phyloP scores from a whole-genome alignment of 2,888 invertebrate species.

The Uloborus plumipes region DNA sequence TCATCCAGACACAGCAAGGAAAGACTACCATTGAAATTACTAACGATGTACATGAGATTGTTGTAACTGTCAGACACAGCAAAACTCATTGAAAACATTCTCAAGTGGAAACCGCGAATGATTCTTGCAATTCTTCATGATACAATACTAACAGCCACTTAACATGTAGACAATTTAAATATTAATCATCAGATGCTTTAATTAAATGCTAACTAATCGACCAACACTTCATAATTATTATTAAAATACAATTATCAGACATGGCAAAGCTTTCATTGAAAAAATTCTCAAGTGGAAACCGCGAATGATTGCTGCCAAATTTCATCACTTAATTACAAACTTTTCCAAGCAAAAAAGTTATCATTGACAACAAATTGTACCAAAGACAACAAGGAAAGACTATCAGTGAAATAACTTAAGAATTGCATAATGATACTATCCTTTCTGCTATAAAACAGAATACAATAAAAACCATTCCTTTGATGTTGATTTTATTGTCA shows the following conservation, averaged over 20 bases:
- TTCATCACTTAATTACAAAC: background rate
- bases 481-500: background rate
- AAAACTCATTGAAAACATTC: slow-evolving; percentile 9
- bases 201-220: too few species aligned
- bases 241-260: background rate
- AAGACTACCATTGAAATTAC: background rate
- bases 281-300: slow-evolving; percentile 16
- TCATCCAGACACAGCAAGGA: too few species aligned
- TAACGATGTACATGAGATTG: background rate
- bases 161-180: background rate
- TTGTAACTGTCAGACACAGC: too few species aligned
- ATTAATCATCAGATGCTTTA: background rate
- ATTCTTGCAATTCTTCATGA: background rate
- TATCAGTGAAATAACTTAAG: background rate
- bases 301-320: background rate
- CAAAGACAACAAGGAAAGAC: too few species aligned
- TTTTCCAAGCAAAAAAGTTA: too few species aligned
- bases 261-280: slow-evolving; percentile 9
- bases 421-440: background rate
- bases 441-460: too few species aligned
- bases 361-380: too few species aligned
- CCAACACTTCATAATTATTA: too few species aligned
- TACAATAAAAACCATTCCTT: background rate
- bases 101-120: slow-evolving; percentile 25
- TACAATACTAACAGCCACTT: background rate